Conservation (phyloP, 1,140 invertebrate genomes). For the Subanguina moxae region DNA sequence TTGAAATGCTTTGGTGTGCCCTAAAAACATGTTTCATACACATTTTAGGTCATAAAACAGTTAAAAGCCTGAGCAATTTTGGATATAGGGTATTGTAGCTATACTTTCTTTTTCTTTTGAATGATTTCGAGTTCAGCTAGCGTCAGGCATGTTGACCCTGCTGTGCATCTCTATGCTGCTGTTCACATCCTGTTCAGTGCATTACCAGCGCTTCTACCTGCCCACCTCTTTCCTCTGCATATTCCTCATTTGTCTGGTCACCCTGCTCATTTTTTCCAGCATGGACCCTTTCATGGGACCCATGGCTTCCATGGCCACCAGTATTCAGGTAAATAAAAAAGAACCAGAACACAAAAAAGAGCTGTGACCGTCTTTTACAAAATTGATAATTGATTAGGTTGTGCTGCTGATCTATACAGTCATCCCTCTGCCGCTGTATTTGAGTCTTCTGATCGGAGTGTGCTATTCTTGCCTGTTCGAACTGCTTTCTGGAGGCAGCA, state of each 20-base stretch:
- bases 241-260: conserved; percentile 56
- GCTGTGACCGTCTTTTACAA: conserved; percentile 62
- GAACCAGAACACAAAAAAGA: background rate
- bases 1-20: too few relatives aligned
- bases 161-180: conserved; percentile 55
- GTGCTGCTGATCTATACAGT: conserved; percentile 85
- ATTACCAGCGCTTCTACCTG: conserved; percentile 55
- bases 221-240: conserved; percentile 56
- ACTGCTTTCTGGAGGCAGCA: conserved; percentile 57
- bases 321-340: conserved; percentile 40
- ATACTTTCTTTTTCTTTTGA: too few relatives aligned
- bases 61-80: too few relatives aligned
- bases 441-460: conserved; percentile 71
- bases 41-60: conserved; percentile 6
- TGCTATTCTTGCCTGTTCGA: conserved; percentile 76
- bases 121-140: conserved; percentile 37
- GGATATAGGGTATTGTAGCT: too few relatives aligned
- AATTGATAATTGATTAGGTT: conserved; percentile 78
- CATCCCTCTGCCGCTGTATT: conserved; percentile 81
- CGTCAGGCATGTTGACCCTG: conserved; percentile 31
- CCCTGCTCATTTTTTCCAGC: conserved; percentile 53
- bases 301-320: conserved; percentile 49
- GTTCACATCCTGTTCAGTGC: conserved; percentile 48
- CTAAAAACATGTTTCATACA: background rate
- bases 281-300: conserved; percentile 56